phyloP scores from a whole-genome alignment of 2,113 vertebrate species.

The Atrichornis clamosus region DNA sequence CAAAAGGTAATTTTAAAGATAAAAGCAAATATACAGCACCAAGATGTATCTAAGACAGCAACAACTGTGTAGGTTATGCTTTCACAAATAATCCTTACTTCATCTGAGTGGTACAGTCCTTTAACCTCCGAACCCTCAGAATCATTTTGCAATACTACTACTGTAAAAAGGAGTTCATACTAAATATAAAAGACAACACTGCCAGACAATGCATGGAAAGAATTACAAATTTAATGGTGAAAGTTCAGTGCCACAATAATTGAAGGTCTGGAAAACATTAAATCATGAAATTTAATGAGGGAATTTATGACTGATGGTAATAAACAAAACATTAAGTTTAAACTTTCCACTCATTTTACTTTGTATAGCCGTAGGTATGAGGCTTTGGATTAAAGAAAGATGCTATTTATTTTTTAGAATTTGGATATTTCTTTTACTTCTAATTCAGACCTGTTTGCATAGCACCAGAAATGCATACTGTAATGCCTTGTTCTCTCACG shows the following conservation, averaged over 20 bases:
- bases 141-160: neutral
- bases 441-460: neutral
- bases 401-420: neutral
- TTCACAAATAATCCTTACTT: neutral
- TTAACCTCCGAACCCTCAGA: neutral
- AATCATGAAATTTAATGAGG: neutral
- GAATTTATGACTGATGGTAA: neutral
- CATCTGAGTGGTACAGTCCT: neutral
- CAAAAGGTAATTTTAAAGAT: neutral
- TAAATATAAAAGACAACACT: neutral
- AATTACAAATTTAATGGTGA: neutral
- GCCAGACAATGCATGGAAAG: neutral
- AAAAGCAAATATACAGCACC: neutral
- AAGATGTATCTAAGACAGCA: neutral
- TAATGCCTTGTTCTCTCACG: neutral
- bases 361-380: neutral
- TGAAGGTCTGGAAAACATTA: neutral
- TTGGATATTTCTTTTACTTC: neutral
- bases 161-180: neutral
- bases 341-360: neutral
- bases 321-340: neutral
- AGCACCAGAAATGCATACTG: neutral
- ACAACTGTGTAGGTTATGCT: neutral
- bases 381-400: neutral
- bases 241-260: neutral